These are phyloP conservation scores for Limnephilus auricula DNA, from an alignment of 2,888 invertebrate species.

Conservation along the genomic window DNA sequence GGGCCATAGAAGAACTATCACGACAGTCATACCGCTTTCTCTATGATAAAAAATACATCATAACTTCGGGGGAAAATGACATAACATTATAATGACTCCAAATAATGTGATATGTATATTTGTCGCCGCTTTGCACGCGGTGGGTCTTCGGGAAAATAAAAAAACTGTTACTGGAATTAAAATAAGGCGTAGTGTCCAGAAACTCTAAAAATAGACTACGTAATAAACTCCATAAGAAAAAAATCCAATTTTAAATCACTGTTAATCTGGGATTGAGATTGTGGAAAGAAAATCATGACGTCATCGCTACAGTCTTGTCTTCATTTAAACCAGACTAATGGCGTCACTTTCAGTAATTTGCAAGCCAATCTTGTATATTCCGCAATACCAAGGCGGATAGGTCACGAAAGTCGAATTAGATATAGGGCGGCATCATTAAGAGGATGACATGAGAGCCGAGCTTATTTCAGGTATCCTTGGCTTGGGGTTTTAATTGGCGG, in stretches of 20 bases:
- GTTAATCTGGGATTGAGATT: background rate
- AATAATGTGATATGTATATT: too few relatives aligned
- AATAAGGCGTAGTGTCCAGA: too few relatives aligned
- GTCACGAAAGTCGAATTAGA: conserved; percentile 26
- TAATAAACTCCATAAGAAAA: too few relatives aligned
- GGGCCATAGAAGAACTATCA: too few relatives aligned
- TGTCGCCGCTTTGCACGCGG: too few relatives aligned
- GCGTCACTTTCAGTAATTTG: background rate
- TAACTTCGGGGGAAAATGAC: too few relatives aligned
- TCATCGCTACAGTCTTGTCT: background rate
- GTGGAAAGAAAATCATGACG: background rate
- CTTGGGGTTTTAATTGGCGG: conserved; percentile 24
- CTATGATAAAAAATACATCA: too few relatives aligned
- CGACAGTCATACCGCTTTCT: too few relatives aligned
- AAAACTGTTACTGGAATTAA: too few relatives aligned
- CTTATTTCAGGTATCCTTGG: conserved; percentile 20
- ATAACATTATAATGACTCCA: too few relatives aligned
- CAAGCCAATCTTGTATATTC: background rate
- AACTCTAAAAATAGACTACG: too few relatives aligned
- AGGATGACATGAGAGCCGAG: background rate
- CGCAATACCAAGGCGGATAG: background rate
- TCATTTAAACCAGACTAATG: background rate
- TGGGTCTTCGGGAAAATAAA: too few relatives aligned
- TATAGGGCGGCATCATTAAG: background rate
- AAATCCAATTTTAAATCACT: background rate